A percentile compares a stretch with the other conserved stretches of the same genome.
Evolutionary conservation across 2,888 invertebrate species (phyloP).

Genomic region (Amblyjoppa proteus): DNA sequence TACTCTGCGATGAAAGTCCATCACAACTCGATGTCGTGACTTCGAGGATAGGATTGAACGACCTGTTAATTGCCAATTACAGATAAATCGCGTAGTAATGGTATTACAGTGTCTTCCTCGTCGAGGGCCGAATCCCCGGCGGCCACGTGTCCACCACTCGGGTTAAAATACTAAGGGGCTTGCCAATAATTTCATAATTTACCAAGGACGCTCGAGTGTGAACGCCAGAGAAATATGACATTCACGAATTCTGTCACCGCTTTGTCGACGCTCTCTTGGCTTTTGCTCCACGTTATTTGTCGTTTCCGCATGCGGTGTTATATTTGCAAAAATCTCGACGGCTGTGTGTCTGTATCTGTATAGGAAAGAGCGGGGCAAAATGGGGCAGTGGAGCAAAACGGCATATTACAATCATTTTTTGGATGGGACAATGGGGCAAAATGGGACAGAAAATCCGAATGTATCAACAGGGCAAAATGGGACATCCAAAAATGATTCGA

Average conservation of each 20-base stretch:
- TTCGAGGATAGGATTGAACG: background rate
- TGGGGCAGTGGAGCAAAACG: too few relatives aligned
- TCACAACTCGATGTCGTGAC: background rate
- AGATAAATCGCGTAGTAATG: background rate
- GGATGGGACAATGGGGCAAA: too few relatives aligned
- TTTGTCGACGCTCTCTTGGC: conserved; percentile 23
- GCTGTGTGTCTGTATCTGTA: background rate
- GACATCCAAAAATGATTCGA: too few relatives aligned
- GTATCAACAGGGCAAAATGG: too few relatives aligned
- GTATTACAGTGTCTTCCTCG: conserved; percentile 19
- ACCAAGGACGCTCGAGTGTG: conserved; percentile 50
- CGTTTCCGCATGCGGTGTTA: conserved; percentile 42
- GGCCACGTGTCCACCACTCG: conserved; percentile 56
- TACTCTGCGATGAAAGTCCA: background rate
- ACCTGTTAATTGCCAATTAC: background rate
- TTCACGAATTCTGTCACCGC: conserved; percentile 42
- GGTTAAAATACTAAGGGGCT: conserved; percentile 64
- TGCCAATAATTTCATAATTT: conserved; percentile 70
- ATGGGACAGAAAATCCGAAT: too few relatives aligned
- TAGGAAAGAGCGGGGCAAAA: too few relatives aligned
- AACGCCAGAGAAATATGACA: conserved; percentile 41
- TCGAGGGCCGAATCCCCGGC: conserved; percentile 4
- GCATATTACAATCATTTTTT: too few relatives aligned
- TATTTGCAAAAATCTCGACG: conserved; percentile 60
- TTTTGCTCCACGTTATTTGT: conserved; percentile 16